Base-by-base conservation (phyloP, 64 coral and sea anemone species). In the Platygyra sinensis region DNA sequence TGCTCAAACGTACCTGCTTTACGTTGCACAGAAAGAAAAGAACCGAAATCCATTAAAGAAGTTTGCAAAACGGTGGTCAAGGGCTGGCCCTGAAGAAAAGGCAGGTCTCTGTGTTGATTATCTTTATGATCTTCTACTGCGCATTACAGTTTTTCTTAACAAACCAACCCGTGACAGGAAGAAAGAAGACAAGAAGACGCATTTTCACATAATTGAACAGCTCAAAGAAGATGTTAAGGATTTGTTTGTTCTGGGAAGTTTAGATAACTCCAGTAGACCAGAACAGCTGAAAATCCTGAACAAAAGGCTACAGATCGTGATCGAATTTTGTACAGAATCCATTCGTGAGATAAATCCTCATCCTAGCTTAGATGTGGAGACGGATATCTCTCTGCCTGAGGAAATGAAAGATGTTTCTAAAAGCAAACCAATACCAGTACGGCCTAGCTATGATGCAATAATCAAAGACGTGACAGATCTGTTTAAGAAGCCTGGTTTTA, bases 301-400 rank as follows among this genome's bases (percentile, higher is more conserved):
- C 0, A 5, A 13, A 0, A 69, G 11, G 19, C 24, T 85, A 52
- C 32, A 20, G 2, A 13, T 1, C 8, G 22, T 85, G 27, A 52
- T 85, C 30, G 3, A 71, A 0, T 72, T 85, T 64, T 85, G 81
- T 36, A 18, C 10, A 2, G 8, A 71, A 8, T 0, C 62, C 17
- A 85, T 85, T 71, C 62, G 81, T 27, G 81, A 85, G 0, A 29
- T 85, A 50, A 85, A 85, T 38, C 81, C 81, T 50, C 81, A 72
- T 22, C 81, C 81, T 29, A 69, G 36, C 24, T 85, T 85, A 11
- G 31, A 83, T 65, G 80, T 69, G 11, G 31, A 69, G 30, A 19
- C 62, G 8, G 16, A 15, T 38, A 22, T 28, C 32, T 67, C 80
- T 15, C 62, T 83, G 0, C 80, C 61, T 0, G 80, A 83, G 20